Percentiles rank a stretch among this genome's conserved stretches.
phyloP scores from a whole-genome alignment of 2,888 invertebrate genomes.

The Oscheius sp. region DNA sequence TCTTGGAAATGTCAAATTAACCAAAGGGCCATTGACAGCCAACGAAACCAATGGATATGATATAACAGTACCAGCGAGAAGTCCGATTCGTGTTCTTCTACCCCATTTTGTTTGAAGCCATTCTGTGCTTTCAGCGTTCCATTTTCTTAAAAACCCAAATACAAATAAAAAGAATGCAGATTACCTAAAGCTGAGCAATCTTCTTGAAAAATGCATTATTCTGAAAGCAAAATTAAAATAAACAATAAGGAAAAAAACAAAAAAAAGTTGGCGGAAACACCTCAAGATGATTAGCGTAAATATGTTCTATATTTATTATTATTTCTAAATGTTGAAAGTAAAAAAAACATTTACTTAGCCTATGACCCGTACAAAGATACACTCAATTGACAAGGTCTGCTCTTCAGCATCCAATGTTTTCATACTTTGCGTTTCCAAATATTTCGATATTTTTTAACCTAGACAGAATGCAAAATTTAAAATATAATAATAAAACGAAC shows the following conservation, averaged over 20 bases:
- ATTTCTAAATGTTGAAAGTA: not conserved
- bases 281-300: not conserved
- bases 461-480: not conserved
- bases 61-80: constrained; percentile 65
- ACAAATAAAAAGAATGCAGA: not conserved
- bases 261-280: constrained; percentile 1
- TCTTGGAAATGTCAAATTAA: constrained; percentile 59
- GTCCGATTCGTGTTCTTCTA: constrained; percentile 55
- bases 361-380: not conserved
- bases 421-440: not conserved
- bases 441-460: constrained; percentile 34
- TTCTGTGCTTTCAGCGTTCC: constrained; percentile 31
- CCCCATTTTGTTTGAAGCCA: constrained; percentile 57
- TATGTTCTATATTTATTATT: not conserved
- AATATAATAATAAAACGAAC: constrained; percentile 1
- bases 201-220: constrained; percentile 25
- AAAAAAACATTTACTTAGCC: not conserved
- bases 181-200: constrained; percentile 25
- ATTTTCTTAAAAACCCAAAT: constrained; percentile 25
- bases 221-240: not conserved
- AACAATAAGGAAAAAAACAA: not conserved
- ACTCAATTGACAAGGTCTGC: not conserved
- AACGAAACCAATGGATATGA: constrained; percentile 62
- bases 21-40: constrained; percentile 64
- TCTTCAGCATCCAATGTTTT: not conserved